Evolutionary conservation across 1,140 invertebrate genomes (phyloP).

Genomic region (Listronotus bonariensis): DNA sequence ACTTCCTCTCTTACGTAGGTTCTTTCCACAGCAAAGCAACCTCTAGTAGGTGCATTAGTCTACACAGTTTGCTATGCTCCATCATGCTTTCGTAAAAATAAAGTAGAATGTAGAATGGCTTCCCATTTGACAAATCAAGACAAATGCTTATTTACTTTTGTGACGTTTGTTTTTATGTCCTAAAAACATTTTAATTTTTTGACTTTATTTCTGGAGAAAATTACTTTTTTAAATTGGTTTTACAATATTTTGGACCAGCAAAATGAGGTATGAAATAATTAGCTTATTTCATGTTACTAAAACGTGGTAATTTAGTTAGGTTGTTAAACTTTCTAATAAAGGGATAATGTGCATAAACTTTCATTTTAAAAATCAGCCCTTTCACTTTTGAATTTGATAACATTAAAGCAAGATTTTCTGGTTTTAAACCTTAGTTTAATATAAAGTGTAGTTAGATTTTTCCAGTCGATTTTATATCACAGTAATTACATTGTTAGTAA

Average conservation of each 20-base stretch:
- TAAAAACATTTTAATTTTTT: conserved; percentile 23
- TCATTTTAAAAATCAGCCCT: no score
- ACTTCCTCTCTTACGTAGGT: no score
- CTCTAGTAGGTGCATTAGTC: no score
- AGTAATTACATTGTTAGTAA: no score
- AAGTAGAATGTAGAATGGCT: conserved; percentile 4
- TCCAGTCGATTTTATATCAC: neutral
- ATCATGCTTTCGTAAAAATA: neutral
- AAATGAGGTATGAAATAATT: conserved; percentile 12
- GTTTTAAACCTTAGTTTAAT: neutral
- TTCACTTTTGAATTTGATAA: no score
- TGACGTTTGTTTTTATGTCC: conserved; percentile 28
- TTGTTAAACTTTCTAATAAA: conserved; percentile 1
- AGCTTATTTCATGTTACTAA: no score
- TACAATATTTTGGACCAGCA: conserved; percentile 4
- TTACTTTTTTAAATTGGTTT: conserved; percentile 5
- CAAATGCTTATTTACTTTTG: conserved; percentile 28
- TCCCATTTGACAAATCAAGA: conserved; percentile 6
- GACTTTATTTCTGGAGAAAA: conserved; percentile 7
- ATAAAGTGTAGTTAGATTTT: neutral
- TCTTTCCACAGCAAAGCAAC: no score
- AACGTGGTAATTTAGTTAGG: neutral
- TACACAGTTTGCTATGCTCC: no score
- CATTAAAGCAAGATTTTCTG: no score
- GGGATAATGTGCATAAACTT: neutral